These are phyloP conservation scores for Vanessa tameamea DNA, from an alignment of 1,140 invertebrate genomes.

Conservation along the genomic window DNA sequence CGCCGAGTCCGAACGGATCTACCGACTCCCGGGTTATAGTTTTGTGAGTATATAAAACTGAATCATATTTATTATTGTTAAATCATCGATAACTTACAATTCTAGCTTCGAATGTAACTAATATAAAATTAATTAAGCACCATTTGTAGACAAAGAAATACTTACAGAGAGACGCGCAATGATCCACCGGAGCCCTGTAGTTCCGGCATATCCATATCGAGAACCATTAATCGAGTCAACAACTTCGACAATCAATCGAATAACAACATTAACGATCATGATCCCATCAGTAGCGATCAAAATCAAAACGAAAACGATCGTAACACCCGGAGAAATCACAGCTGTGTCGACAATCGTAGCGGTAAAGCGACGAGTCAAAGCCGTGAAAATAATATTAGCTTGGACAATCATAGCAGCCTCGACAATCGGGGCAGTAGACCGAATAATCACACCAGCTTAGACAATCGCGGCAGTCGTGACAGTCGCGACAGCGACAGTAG, in stretches of 20 bases:
- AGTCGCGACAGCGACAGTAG: constrained; percentile 42
- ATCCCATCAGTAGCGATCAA: background rate
- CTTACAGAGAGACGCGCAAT: constrained; percentile 23
- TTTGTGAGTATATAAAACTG: constrained; percentile 47
- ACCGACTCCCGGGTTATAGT: constrained; percentile 59
- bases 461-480: constrained; percentile 26
- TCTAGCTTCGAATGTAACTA: too few relatives aligned
- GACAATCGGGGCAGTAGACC: background rate
- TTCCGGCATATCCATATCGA: constrained; percentile 15
- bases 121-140: too few relatives aligned
- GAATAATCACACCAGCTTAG: constrained; percentile 2
- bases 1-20: constrained; percentile 67
- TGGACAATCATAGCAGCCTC: background rate
- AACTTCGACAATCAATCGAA: constrained; percentile 16
- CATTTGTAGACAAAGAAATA: too few relatives aligned
- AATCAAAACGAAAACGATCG: background rate
- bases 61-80: too few relatives aligned
- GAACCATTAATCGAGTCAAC: background rate
- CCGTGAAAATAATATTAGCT: too few relatives aligned
- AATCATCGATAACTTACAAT: too few relatives aligned
- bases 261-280: background rate
- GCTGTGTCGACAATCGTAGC: constrained; percentile 7
- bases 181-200: constrained; percentile 17
- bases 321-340: background rate
- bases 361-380: constrained; percentile 7